These are phyloP conservation scores for Macaria notata DNA, from an alignment of 2,888 invertebrate genomes.

Conservation along the genomic window DNA sequence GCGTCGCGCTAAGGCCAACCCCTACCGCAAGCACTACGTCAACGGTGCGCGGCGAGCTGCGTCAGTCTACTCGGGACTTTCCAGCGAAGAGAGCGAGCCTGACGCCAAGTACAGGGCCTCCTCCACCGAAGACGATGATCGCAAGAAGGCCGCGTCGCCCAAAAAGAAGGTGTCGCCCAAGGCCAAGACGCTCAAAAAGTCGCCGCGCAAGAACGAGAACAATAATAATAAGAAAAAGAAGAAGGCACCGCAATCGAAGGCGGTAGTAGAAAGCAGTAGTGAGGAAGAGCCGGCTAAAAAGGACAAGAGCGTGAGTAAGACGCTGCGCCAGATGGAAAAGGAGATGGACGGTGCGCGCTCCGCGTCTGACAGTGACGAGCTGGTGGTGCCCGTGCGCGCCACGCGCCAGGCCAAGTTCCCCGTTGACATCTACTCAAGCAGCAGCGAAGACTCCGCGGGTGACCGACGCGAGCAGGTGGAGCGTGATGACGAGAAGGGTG, in stretches of 20 bases:
- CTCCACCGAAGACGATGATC: constrained; percentile 81
- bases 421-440: constrained; percentile 92
- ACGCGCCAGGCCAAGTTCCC: constrained; percentile 82
- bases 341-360: constrained; percentile 83
- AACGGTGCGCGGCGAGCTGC: constrained; percentile 87
- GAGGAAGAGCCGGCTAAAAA: constrained; percentile 80
- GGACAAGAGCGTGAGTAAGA: constrained; percentile 78
- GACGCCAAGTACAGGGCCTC: constrained; percentile 72
- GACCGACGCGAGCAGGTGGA: no score
- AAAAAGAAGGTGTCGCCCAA: constrained; percentile 77
- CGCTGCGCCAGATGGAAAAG: constrained; percentile 87
- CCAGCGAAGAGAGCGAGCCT: constrained; percentile 75
- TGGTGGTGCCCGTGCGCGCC: constrained; percentile 85
- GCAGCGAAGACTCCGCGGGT: constrained; percentile 81
- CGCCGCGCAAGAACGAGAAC: constrained; percentile 62
- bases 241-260: constrained; percentile 71
- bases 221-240: constrained; percentile 70
- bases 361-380: constrained; percentile 87
- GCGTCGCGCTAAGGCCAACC: constrained; percentile 81
- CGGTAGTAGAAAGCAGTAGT: constrained; percentile 82
- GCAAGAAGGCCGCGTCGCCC: constrained; percentile 70
- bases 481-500: constrained; percentile 73
- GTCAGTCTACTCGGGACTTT: constrained; percentile 85
- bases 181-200: constrained; percentile 60
- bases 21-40: constrained; percentile 89